These are phyloP conservation scores for Plagodis dolabraria DNA, from an alignment of 2,888 invertebrate species.

Conservation along the genomic window DNA sequence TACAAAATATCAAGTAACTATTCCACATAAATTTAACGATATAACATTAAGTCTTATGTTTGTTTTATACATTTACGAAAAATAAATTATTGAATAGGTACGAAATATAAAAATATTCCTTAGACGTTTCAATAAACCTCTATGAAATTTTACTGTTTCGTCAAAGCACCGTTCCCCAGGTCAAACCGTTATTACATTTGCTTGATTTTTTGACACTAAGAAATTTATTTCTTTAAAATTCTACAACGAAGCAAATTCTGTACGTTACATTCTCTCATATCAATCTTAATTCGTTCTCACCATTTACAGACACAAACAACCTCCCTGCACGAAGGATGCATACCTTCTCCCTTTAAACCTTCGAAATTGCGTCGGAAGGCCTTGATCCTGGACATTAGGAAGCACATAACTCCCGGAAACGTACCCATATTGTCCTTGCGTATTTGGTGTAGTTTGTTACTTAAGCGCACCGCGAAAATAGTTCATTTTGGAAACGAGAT, in stretches of 20 bases:
- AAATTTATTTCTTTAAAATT: neutral
- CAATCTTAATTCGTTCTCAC: neutral
- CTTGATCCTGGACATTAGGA: constrained; percentile 62
- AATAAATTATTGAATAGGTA: no score
- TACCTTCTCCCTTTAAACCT: constrained; percentile 46
- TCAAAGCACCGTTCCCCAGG: no score
- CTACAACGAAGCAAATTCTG: neutral
- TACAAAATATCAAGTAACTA: no score
- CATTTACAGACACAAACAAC: constrained; percentile 13
- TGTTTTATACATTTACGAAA: no score
- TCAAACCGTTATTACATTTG: no score
- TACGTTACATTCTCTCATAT: neutral
- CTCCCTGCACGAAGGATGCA: constrained; percentile 28
- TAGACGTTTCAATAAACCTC: no score
- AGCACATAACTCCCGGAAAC: constrained; percentile 67
- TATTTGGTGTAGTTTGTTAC: constrained; percentile 48
- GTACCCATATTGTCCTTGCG: constrained; percentile 64
- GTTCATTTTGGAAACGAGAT: constrained; percentile 7
- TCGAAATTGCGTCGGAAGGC: constrained; percentile 52
- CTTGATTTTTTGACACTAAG: neutral
- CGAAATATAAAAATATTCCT: no score
- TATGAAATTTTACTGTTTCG: no score
- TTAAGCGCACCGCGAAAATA: constrained; percentile 15
- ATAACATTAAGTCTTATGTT: no score
- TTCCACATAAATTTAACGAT: no score